Evolutionary conservation across 1,140 invertebrate genomes (phyloP), one percentile per base, ranked within the genome.

Genomic region (Drosophila orena): DNA sequence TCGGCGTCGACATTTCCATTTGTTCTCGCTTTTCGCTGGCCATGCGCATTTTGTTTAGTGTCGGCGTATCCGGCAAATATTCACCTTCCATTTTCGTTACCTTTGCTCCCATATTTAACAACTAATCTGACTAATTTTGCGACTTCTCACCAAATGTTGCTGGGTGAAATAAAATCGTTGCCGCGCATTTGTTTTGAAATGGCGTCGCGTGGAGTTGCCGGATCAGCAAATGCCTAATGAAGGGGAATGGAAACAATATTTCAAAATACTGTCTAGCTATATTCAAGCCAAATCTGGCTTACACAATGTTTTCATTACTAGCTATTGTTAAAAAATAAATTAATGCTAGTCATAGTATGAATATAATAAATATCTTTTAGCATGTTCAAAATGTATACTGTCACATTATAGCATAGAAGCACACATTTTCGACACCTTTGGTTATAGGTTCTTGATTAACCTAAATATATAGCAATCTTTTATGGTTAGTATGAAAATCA

Each of bases 31-130:
- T 60, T 34, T 65, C 50, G 3, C 38, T 58, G 5, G 35, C 47
- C 8, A 57, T 40, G 30, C 71, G 75, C 22, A 88, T 20, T 79
- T 65, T 89, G 8, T 81, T 88, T 8, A 89, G 15, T 30, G 70
- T 85, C 14, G 86, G 90, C 17, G 83, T 91, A 7, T 88, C 78
- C n/a, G 90, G 77, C 58, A 91, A 53, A 15, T 85, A 90, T 11
- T 43, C 77, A 20, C 75, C 86, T 17, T 91, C 90, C 2, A 91
- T 74, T 83, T 91, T 91, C 2, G 86, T 85, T 42, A 73, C 69
- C 53, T 89, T 91, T n/a, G 90, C 62, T 27, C 90, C 90, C 90
- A 91, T 91, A 44, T 14, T 49, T 14, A 47, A 17, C 6, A 30
- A 7, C 5, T 37, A 30, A 40, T 53, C 53, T 17, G 34, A 22